Evolutionary conservation across 2,888 invertebrate species (phyloP), one percentile per base, ranked within the genome.

Genomic region (Synanthedon myopaeformis): DNA sequence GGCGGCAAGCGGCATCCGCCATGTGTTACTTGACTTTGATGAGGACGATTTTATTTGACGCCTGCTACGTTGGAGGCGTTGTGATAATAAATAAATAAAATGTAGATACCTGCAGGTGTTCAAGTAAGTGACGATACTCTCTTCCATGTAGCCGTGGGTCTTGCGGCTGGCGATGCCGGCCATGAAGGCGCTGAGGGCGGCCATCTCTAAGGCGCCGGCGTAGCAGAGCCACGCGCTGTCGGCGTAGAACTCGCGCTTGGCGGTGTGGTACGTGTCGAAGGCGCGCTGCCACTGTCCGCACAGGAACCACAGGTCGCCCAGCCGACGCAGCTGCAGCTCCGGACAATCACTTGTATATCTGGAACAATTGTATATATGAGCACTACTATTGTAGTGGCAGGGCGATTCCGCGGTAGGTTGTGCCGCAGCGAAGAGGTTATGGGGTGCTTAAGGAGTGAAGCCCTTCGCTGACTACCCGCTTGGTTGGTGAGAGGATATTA

Each of bases 191-290:
- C 97, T 93, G 35, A 98, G 79, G 11, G 96, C 95, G 5, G 98
- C 97, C 98, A 98, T 98, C 88, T 97, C 98, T 52, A 98, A 85
- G 4, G 99, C 97, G 10, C 98, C 97, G 0, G 99, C 98, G 79
- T 95, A 98, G 76, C 98, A 96, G 35, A 98, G 89, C 98, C 98
- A 98, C 0, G 99, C 99, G 62, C 97, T 96, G 76, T 99, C 99
- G 1, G 94, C 94, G 72, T 95, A 95, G 77, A 99, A 99, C 77
- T 99, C 99, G 53, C 97, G 91, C 82, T 99, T 99, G n/a, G 97
- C 96, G 49, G 94, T 92, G 80, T 99, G 97, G 83, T 98, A 99
- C 0, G 95, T 92, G 64, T 96, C 95, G 81, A 96, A 98, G 6
- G 98, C 97, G 61, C 95, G 89, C 60, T 93, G 92, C 84, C 98